phyloP scores from a whole-genome alignment of 2,797 vertebrate species.

The Danio kyathit region DNA sequence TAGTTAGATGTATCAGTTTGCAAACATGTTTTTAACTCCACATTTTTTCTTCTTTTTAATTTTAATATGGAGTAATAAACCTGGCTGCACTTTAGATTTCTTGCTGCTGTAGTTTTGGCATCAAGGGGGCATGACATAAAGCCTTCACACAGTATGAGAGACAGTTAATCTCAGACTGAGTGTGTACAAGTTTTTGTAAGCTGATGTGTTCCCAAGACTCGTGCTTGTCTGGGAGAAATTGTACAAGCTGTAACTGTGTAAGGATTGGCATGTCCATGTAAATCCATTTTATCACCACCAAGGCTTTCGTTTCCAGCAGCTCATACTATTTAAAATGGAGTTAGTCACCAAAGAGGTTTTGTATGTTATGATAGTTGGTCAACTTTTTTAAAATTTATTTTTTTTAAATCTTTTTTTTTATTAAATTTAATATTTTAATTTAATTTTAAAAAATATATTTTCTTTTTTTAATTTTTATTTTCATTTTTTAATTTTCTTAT shows the following conservation, averaged over 20 bases:
- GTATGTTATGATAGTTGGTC: background rate
- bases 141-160: slow-evolving; percentile 4
- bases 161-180: slow-evolving; percentile 25
- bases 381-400: too few relatives aligned
- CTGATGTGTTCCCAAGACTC: background rate
- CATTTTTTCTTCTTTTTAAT: background rate
- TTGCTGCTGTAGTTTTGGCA: slow-evolving; percentile 3
- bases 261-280: slow-evolving; percentile 5
- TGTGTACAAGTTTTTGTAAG: background rate
- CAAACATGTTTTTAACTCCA: background rate
- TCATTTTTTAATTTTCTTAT: too few relatives aligned
- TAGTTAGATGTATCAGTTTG: background rate
- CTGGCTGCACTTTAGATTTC: slow-evolving; percentile 3
- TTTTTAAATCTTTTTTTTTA: background rate
- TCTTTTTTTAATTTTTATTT: too few relatives aligned
- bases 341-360: background rate
- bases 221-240: background rate
- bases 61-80: background rate
- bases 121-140: slow-evolving; percentile 1
- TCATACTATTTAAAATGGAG: slow-evolving; percentile 23
- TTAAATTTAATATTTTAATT: too few relatives aligned
- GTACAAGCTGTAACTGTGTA: slow-evolving; percentile 6
- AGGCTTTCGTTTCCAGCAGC: slow-evolving; percentile 16
- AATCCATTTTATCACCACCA: slow-evolving; percentile 19
- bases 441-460: too few relatives aligned